Evolutionary conservation across 2,113 vertebrate genomes (phyloP).

Genomic region (Chaetorhynchus papuensis): DNA sequence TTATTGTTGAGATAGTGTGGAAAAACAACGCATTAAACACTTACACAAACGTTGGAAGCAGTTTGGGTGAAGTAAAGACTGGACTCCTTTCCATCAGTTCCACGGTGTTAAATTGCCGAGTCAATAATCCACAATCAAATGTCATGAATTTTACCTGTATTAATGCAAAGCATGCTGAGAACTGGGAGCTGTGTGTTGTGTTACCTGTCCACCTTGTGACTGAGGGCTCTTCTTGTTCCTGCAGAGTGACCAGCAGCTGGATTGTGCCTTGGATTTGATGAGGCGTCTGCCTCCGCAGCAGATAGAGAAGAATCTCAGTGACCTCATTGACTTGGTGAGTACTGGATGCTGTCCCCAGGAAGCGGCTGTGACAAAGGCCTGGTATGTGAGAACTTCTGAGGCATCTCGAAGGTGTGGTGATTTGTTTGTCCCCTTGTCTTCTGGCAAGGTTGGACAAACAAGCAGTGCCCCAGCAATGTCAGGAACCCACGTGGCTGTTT

Average conservation of each 20-base stretch:
- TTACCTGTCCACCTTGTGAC: not conserved
- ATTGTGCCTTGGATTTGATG: constrained; percentile 99
- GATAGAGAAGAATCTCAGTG: constrained; percentile 99
- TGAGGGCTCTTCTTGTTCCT: not conserved
- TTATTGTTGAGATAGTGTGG: not conserved
- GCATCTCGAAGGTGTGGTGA: not conserved
- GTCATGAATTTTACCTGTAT: not conserved
- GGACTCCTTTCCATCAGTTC: not conserved
- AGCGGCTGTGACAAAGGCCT: not conserved
- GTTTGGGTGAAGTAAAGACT: not conserved
- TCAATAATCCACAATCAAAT: not conserved
- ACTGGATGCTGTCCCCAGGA: not conserved
- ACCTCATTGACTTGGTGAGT: constrained; percentile 98
- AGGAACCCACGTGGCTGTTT: not conserved
- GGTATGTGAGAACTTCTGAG: not conserved
- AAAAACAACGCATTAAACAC: not conserved
- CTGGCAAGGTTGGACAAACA: not conserved
- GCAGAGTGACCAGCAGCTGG: constrained; percentile 96
- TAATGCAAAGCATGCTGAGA: not conserved
- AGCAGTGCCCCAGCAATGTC: not conserved
- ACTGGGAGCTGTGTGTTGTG: not conserved
- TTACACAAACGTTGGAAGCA: fast-evolving
- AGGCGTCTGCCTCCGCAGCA: constrained; percentile 98
- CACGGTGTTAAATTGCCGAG: fast-evolving
- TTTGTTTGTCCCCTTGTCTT: not conserved